These are phyloP conservation scores for Trematomus bernacchii DNA, from an alignment of 2,797 vertebrate species.

Conservation along the genomic window DNA sequence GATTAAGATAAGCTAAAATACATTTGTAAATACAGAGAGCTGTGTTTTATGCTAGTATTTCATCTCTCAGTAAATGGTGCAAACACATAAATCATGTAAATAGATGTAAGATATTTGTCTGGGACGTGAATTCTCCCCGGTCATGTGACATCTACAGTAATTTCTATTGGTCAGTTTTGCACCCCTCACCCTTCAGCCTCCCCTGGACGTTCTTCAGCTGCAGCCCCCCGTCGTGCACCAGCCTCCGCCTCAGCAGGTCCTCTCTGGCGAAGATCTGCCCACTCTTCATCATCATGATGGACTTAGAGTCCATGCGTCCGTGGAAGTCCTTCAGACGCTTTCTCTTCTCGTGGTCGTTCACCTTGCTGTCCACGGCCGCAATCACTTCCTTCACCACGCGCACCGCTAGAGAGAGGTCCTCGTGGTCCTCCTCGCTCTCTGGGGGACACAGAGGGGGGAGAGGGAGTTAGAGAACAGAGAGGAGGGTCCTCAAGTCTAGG, in stretches of 20 bases:
- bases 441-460: too few species aligned
- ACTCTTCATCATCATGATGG: conserved; percentile 96
- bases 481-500: too few species aligned
- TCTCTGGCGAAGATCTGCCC: conserved; percentile 97
- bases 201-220: conserved; percentile 90
- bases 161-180: too few species aligned
- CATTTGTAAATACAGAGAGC: background rate
- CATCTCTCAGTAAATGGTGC: too few species aligned
- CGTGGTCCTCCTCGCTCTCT: too few species aligned
- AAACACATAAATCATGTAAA: too few species aligned
- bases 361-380: conserved; percentile 92
- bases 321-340: conserved; percentile 93
- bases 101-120: too few species aligned
- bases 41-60: too few species aligned
- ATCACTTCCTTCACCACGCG: conserved; percentile 92
- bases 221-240: conserved; percentile 92
- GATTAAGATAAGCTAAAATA: background rate
- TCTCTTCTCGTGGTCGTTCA: conserved; percentile 94
- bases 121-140: too few species aligned
- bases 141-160: too few species aligned
- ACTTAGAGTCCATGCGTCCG: conserved; percentile 92
- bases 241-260: conserved; percentile 91
- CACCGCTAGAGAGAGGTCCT: conserved; percentile 85
- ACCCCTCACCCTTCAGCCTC: conserved; percentile 89
- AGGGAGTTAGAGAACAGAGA: too few species aligned